Percentiles rank a stretch among this genome's conserved stretches.
These are phyloP conservation scores for Dioctria linearis DNA, from an alignment of 2,888 invertebrate genomes.

Conservation along the genomic window DNA sequence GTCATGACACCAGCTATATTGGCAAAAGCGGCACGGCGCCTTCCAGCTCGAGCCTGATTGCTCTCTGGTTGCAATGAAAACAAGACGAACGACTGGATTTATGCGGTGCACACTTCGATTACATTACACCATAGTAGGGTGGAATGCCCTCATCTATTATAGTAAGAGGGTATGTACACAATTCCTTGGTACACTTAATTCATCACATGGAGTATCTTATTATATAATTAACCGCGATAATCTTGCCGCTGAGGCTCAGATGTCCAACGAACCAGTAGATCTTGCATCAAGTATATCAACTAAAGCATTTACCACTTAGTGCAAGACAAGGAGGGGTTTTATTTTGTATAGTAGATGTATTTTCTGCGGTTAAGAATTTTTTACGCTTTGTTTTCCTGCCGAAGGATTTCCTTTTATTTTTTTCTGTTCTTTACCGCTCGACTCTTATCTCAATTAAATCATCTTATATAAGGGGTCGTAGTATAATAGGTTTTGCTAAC, in stretches of 20 bases:
- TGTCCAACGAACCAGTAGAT: constrained; percentile 11
- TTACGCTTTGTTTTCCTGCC: constrained; percentile 1
- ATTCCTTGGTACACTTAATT: constrained; percentile 5
- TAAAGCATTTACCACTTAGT: neutral
- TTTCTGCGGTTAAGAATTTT: neutral
- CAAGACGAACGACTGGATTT: constrained; percentile 5
- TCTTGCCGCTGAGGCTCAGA: constrained; percentile 6
- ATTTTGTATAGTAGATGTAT: neutral
- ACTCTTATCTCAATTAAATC: constrained; percentile 29
- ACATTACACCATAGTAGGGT: neutral
- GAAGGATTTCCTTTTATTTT: constrained; percentile 28
- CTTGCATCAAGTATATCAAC: neutral
- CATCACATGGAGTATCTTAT: constrained; percentile 18
- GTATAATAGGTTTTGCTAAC: neutral
- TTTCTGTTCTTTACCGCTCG: constrained; percentile 20
- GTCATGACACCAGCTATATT: neutral
- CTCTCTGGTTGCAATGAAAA: neutral
- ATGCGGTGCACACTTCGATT: constrained; percentile 10
- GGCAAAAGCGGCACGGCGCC: neutral
- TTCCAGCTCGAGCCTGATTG: constrained; percentile 8
- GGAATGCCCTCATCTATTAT: constrained; percentile 33
- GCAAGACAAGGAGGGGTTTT: neutral
- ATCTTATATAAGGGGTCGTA: constrained; percentile 2
- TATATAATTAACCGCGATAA: constrained; percentile 42
- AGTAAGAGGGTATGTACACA: neutral